Base-by-base conservation (phyloP, 2,113 vertebrate species). In the Xiphorhynchus elegans region DNA sequence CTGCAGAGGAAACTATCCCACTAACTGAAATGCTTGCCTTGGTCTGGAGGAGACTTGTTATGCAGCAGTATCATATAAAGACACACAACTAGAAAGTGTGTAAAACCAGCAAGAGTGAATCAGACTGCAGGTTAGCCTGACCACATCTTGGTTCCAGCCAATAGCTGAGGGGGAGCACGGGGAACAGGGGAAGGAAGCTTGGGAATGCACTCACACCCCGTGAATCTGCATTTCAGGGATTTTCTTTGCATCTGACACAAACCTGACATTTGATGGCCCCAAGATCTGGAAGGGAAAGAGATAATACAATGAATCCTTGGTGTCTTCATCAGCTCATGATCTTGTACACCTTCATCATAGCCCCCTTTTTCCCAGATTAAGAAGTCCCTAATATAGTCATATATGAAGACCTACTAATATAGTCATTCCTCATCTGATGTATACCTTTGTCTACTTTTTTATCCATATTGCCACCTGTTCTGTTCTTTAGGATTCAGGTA, bases 141-240 rank as follows among this genome's bases (percentile, higher is more conserved):
- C n/a, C 33, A n/a, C 12, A 25, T 46, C 44, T 26, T 31, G n/a
- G 10, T 40, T 64, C n/a, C 29, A 44, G 49, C 0, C 2, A 35
- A 31, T 8, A 44, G 18, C 44, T 26, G 33, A 20, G 20, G 14
- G 59, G 47, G 17, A 83, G 19, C 26, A 44, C 9, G 35, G 23
- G 17, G 40, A 39, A 35, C 14, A n/a, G 17, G 17, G 24, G 29
- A 72, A 47, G 18, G 21, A 67, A 78, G 13, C 11, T 78, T 29
- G 25, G 35, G 35, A 64, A 11, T 2, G 6, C 24, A 18, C 11
- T 59, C 28, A 53, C 26, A n/a, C 1, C 7, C 20, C 1, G 1
- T 12, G 10, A 72, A 37, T 66, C 17, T 72, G 35, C 25, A 37
- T 78, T 89, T 59, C 39, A 35, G 53, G 20, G 11, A 23, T 78